Base-by-base conservation (phyloP, 2,888 invertebrate genomes). In the Scaeva pyrastri region DNA sequence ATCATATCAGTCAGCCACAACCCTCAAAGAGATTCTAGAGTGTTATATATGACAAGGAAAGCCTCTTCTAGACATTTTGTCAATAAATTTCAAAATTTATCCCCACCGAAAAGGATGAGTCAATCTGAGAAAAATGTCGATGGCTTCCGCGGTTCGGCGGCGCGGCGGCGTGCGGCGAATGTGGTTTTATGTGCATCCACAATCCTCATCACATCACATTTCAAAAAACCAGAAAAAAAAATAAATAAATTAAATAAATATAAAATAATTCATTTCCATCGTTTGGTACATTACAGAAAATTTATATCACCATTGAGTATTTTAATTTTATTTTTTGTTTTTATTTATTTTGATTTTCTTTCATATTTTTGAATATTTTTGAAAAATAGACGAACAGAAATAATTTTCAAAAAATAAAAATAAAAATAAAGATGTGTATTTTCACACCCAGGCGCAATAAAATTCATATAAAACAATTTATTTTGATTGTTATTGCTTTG, bases 41-140 rank as follows among this genome's bases (percentile, higher is more conserved):
- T 62, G 16, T 62, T 16, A 50, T 39, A 62, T 41, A 26, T 23
- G 58, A 41, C 62, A 52, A 14, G 39, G n/a, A 73, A 68, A 83
- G 52, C 68, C 41, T 70, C 73, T 43, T 31, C 62, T 62, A 78
- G 83, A 83, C 83, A 74, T 41, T 60, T 68, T 83, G 78, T 83
- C 83, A 83, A 83, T 83, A 74, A 76, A 73, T 73, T 55, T 77
- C 64, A 50, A 71, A 58, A 72, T 60, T 72, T 72, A n/a, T 58
- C 5, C 56, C 16, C 43, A 52, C 39, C 14, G n/a, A n/a, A 55
- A 60, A 45, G 39, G 60, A 74, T 80, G 80, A 80, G 60, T 80
- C 74, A 80, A 70, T 52, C 52, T 23, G 45, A 2, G 23, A 58
- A 62, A 52, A 62, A 52, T 50, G 12, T 26, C 45, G 64, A 64